phyloP scores from a whole-genome alignment of 2,797 vertebrate genomes.

The Leucoraja ocellata region DNA sequence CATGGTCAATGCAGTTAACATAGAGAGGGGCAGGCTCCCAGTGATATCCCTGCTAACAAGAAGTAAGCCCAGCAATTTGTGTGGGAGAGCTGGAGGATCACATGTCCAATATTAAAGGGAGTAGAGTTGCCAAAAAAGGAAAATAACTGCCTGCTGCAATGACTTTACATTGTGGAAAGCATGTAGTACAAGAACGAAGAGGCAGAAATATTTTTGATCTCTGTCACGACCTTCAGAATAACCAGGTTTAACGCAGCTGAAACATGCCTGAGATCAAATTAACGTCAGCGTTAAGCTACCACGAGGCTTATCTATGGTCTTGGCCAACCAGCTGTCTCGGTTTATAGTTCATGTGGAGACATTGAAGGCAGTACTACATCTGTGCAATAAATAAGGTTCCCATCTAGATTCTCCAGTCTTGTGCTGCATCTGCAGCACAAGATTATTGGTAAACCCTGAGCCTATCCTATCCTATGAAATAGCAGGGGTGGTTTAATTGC shows the following conservation, averaged over 20 bases:
- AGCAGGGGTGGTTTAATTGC: not conserved
- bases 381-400: not conserved
- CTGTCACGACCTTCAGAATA: not conserved
- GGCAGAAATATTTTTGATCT: not conserved
- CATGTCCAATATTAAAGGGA: not conserved
- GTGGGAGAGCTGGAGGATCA: not conserved
- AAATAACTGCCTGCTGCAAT: not conserved
- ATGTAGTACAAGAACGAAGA: not conserved
- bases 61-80: not conserved
- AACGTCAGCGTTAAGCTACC: not conserved
- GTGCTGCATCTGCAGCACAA: not conserved
- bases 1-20: not conserved
- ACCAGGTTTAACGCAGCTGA: not conserved
- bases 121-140: not conserved
- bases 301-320: not conserved
- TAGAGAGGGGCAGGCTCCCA: no score
- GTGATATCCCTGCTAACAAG: not conserved
- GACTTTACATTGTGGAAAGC: not conserved
- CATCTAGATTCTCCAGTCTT: not conserved
- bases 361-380: not conserved
- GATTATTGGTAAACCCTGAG: not conserved
- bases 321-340: not conserved
- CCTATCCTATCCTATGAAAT: not conserved
- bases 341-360: not conserved
- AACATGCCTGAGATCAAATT: not conserved